Percentiles rank a stretch among this genome's conserved stretches.
Conservation (phyloP, 1,140 invertebrate genomes). For the Planococcus citri region DNA sequence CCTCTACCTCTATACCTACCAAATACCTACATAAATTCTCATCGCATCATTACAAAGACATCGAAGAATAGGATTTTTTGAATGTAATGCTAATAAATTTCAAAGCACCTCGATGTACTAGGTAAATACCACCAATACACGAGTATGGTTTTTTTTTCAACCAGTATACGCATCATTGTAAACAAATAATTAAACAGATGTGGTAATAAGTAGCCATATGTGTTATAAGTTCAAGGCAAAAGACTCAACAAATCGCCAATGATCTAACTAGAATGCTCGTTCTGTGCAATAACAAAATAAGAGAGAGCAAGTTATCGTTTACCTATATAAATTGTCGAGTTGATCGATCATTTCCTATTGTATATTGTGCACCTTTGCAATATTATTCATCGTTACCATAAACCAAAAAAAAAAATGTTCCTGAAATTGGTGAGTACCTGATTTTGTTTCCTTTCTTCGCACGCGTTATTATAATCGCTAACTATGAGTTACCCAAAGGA, state of each 20-base stretch:
- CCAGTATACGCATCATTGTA: neutral
- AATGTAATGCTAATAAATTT: no score
- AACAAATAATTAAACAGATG: neutral
- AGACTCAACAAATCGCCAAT: neutral
- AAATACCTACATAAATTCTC: no score
- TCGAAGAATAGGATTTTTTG: no score
- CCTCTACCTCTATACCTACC: no score
- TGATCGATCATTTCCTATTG: neutral
- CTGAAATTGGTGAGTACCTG: neutral
- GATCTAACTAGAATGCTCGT: neutral
- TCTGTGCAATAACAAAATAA: neutral
- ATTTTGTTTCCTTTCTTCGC: neutral
- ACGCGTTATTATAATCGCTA: neutral
- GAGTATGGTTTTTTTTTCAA: neutral
- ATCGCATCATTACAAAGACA: no score
- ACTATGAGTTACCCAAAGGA: no score
- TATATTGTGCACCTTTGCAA: neutral
- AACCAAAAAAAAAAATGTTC: slow-evolving; percentile 8
- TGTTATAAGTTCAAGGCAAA: slow-evolving; percentile 1
- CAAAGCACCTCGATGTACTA: no score
- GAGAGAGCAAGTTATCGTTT: neutral
- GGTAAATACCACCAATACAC: no score
- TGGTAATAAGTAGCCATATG: neutral
- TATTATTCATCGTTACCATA: neutral
- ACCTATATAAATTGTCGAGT: neutral